These are phyloP conservation scores for Nixonia krombeini DNA, from an alignment of 1,140 invertebrate species.

Conservation along the genomic window DNA sequence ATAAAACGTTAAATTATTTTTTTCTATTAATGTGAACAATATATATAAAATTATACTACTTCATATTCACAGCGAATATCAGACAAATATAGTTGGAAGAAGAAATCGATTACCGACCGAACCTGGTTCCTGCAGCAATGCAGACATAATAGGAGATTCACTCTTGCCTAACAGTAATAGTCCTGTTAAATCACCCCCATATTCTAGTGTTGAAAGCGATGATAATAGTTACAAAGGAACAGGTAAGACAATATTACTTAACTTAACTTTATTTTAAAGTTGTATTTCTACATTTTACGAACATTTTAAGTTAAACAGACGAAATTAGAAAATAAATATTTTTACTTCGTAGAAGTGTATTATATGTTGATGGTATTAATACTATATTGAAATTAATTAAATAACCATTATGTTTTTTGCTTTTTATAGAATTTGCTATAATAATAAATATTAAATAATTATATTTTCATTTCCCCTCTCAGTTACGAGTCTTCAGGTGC, in stretches of 20 bases:
- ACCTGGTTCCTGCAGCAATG: constrained; percentile 73
- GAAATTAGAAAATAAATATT: too few relatives aligned
- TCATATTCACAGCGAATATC: constrained; percentile 51
- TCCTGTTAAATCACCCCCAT: constrained; percentile 79
- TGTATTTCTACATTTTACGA: too few relatives aligned
- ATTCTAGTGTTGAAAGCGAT: constrained; percentile 74
- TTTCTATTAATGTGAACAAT: constrained; percentile 1
- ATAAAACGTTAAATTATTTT: neutral
- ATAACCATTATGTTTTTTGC: too few relatives aligned
- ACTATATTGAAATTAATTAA: too few relatives aligned
- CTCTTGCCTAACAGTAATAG: constrained; percentile 74
- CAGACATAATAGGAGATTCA: constrained; percentile 65
- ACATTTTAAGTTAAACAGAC: too few relatives aligned
- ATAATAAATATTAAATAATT: too few relatives aligned
- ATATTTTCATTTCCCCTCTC: too few relatives aligned
- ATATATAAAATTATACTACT: constrained; percentile 14
- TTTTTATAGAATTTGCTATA: too few relatives aligned
- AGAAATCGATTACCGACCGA: constrained; percentile 80
- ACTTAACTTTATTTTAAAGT: too few relatives aligned
- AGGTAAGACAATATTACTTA: too few relatives aligned
- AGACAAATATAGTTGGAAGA: constrained; percentile 54
- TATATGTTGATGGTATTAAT: too few relatives aligned
- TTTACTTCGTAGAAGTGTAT: too few relatives aligned
- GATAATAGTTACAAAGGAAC: constrained; percentile 72
- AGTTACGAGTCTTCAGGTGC: constrained; percentile 75